Conservation (phyloP, 2,888 invertebrate species). For the Anagyrus pseudococci region DNA sequence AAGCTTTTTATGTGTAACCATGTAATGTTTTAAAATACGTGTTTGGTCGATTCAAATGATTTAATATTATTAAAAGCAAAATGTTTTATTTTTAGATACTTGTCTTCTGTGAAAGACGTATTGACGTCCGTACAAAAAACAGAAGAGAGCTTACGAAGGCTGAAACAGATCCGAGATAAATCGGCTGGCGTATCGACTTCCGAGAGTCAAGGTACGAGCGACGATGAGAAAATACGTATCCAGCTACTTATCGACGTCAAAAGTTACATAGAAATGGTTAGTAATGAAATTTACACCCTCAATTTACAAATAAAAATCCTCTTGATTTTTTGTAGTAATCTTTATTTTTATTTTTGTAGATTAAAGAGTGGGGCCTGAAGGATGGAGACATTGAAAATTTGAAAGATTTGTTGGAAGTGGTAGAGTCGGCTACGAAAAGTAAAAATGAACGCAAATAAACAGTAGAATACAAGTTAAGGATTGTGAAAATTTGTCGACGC, state of each 20-base stretch:
- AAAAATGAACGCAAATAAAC: slow-evolving; percentile 40
- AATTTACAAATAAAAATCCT: background rate
- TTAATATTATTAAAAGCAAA: too few relatives aligned
- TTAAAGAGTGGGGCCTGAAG: slow-evolving; percentile 66
- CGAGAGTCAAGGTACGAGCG: slow-evolving; percentile 72
- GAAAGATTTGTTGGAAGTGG: slow-evolving; percentile 68
- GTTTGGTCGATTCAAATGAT: too few relatives aligned
- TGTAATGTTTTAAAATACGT: too few relatives aligned
- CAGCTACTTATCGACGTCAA: slow-evolving; percentile 88
- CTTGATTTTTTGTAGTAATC: background rate
- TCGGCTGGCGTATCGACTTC: slow-evolving; percentile 59
- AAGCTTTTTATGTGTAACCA: too few relatives aligned
- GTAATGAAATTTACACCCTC: too few relatives aligned
- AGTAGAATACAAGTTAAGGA: background rate
- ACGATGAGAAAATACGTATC: slow-evolving; percentile 93
- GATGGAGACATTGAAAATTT: slow-evolving; percentile 68
- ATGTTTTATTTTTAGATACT: slow-evolving; percentile 69
- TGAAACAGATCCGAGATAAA: slow-evolving; percentile 84
- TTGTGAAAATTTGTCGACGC: background rate
- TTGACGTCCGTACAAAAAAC: slow-evolving; percentile 93
- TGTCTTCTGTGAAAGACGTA: slow-evolving; percentile 82
- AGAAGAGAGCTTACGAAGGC: slow-evolving; percentile 88
- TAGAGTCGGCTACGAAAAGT: slow-evolving; percentile 68
- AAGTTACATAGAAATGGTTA: slow-evolving; percentile 72
- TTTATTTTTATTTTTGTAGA: slow-evolving; percentile 52